Evolutionary conservation across 2,113 vertebrate genomes (phyloP).

Genomic region (Ornithorhynchus anatinus): DNA sequence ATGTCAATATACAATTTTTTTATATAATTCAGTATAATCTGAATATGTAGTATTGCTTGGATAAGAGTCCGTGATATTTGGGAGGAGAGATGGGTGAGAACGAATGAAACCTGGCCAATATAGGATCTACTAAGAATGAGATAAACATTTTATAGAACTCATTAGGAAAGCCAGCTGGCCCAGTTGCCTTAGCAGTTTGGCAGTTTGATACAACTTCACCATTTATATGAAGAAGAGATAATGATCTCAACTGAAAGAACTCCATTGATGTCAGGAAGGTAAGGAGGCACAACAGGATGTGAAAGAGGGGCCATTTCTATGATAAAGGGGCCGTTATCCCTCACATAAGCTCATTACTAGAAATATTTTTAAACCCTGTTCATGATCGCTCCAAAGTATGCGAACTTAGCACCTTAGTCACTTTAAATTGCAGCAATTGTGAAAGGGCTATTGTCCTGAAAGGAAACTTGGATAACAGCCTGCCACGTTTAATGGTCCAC

Average conservation of each 20-base stretch:
- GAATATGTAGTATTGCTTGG: not conserved
- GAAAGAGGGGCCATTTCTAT: conserved; percentile 9
- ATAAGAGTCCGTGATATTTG: not conserved
- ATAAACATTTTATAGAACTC: conserved; percentile 41
- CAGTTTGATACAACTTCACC: conserved; percentile 35
- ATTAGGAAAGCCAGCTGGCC: conserved; percentile 56
- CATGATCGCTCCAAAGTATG: not conserved
- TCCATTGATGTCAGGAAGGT: not conserved
- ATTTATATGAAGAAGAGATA: conserved; percentile 23
- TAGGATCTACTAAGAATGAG: conserved; percentile 24
- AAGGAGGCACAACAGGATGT: not conserved
- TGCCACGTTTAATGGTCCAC: not conserved
- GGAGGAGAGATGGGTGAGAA: not conserved
- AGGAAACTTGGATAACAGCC: not conserved
- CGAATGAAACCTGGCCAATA: conserved; percentile 28
- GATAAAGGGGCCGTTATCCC: not conserved
- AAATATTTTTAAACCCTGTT: conserved; percentile 4
- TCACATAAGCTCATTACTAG: not conserved
- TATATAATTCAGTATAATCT: too few relatives aligned
- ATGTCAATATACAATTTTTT: too few relatives aligned
- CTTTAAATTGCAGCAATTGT: conserved; percentile 12
- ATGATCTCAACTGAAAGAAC: conserved; percentile 1
- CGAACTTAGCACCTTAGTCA: not conserved
- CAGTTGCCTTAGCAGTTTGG: conserved; percentile 16
- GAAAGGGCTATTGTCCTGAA: not conserved